Evolutionary conservation across 1,140 invertebrate genomes (phyloP).

Genomic region (Mizuhopecten yessoensis): DNA sequence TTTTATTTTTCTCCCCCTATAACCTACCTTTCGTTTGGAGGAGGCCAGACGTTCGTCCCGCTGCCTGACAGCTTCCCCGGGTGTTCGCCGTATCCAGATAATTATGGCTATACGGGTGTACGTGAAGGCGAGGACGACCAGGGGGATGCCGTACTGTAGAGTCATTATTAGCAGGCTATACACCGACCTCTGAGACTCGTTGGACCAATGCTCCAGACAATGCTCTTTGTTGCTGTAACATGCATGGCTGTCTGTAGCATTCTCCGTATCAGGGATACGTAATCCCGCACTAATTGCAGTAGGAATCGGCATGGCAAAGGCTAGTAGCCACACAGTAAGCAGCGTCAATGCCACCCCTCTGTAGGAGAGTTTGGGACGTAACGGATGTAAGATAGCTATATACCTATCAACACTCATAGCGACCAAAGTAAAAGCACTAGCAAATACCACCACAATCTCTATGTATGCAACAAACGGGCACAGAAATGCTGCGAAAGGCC

Average conservation of each 20-base stretch:
- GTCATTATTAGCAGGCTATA: slow-evolving; percentile 91
- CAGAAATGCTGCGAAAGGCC: slow-evolving; percentile 95
- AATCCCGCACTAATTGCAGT: slow-evolving; percentile 71
- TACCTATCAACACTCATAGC: slow-evolving; percentile 98
- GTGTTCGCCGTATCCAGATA: slow-evolving; percentile 94
- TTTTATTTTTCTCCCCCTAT: too few relatives aligned
- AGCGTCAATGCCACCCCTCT: slow-evolving; percentile 89
- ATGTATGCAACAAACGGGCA: slow-evolving; percentile 92
- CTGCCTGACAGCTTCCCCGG: slow-evolving; percentile 92
- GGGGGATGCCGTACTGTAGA: slow-evolving; percentile 93
- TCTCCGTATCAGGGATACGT: background rate
- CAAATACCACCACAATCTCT: slow-evolving; percentile 97
- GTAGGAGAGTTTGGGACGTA: slow-evolving; percentile 91
- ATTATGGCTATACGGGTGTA: slow-evolving; percentile 93
- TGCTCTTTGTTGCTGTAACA: background rate
- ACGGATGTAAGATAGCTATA: slow-evolving; percentile 95
- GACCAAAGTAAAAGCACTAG: slow-evolving; percentile 95
- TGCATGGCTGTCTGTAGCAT: background rate
- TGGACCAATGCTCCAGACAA: slow-evolving; percentile 8
- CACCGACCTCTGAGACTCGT: slow-evolving; percentile 82
- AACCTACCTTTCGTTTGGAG: slow-evolving; percentile 94
- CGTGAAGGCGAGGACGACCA: slow-evolving; percentile 92
- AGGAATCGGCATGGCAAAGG: slow-evolving; percentile 70
- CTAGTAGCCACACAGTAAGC: slow-evolving; percentile 89
- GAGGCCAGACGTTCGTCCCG: slow-evolving; percentile 92